A percentile compares a stretch with the other conserved stretches of the same genome.
phyloP scores from a whole-genome alignment of 2,113 vertebrate species.

The Polypterus bichir region DNA sequence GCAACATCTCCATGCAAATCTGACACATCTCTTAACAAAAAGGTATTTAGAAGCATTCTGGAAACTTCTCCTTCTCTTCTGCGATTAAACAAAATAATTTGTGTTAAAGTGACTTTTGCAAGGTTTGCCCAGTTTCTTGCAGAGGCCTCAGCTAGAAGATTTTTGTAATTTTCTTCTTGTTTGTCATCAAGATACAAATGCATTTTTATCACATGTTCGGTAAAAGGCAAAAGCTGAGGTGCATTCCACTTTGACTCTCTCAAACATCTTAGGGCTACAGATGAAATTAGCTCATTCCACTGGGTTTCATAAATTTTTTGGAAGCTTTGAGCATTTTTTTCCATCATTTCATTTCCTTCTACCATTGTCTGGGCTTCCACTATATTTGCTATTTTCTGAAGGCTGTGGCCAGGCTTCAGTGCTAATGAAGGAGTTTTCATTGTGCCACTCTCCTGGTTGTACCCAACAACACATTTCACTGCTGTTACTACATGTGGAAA shows the following conservation, averaged over 20 bases:
- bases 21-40: no score
- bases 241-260: constrained; percentile 21
- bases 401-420: constrained; percentile 11
- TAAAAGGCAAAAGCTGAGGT: constrained; percentile 21
- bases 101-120: constrained; percentile 15
- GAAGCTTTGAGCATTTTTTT: constrained; percentile 10
- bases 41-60: no score
- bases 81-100: constrained; percentile 27
- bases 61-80: constrained; percentile 21
- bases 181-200: constrained; percentile 16
- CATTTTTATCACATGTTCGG: constrained; percentile 18
- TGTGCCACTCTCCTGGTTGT: no score
- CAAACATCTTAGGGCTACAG: constrained; percentile 16
- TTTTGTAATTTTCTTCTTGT: not conserved
- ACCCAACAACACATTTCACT: no score
- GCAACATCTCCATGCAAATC: no score
- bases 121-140: constrained; percentile 16
- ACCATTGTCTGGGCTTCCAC: not conserved
- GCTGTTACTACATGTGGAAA: no score
- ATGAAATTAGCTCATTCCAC: constrained; percentile 19
- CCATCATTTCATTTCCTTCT: not conserved
- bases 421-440: not conserved
- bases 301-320: constrained; percentile 8
- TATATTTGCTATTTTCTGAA: constrained; percentile 5
- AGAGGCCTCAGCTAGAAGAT: constrained; percentile 13